Conservation (phyloP, 2,888 invertebrate genomes). For the Cryptocephalus primarius region DNA sequence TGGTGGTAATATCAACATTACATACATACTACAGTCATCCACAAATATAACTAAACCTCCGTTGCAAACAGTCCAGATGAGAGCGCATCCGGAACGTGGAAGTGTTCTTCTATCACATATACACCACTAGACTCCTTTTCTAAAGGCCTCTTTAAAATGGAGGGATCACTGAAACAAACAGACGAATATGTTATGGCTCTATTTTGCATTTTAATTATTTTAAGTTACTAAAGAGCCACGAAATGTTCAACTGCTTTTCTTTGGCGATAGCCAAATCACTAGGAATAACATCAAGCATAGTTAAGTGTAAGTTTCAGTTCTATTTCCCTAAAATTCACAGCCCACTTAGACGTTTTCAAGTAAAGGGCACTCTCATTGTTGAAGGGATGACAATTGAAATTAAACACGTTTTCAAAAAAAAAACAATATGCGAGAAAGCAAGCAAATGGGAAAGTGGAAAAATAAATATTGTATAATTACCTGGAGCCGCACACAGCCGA, state of each 20-base stretch:
- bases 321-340: too few species aligned
- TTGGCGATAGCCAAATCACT: too few species aligned
- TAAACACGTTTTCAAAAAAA: too few species aligned
- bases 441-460: not conserved
- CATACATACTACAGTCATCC: constrained; percentile 15
- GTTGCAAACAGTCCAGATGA: constrained; percentile 54
- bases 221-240: too few species aligned
- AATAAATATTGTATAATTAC: constrained; percentile 19
- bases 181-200: not conserved
- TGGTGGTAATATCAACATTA: constrained; percentile 11
- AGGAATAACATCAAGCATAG: too few species aligned
- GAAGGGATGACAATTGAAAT: too few species aligned
- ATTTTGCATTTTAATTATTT: not conserved
- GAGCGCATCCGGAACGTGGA: constrained; percentile 49
- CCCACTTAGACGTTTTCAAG: too few species aligned
- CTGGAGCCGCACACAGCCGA: constrained; percentile 35
- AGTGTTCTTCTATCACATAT: constrained; percentile 68
- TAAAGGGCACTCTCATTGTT: too few species aligned
- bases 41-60: constrained; percentile 49
- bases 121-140: constrained; percentile 48
- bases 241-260: too few species aligned
- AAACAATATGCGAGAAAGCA: too few species aligned
- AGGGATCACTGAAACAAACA: constrained; percentile 49
- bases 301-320: too few species aligned
- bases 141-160: constrained; percentile 57